Evolutionary conservation across 2,113 vertebrate genomes (phyloP).

Genomic region (Trichechus manatus): DNA sequence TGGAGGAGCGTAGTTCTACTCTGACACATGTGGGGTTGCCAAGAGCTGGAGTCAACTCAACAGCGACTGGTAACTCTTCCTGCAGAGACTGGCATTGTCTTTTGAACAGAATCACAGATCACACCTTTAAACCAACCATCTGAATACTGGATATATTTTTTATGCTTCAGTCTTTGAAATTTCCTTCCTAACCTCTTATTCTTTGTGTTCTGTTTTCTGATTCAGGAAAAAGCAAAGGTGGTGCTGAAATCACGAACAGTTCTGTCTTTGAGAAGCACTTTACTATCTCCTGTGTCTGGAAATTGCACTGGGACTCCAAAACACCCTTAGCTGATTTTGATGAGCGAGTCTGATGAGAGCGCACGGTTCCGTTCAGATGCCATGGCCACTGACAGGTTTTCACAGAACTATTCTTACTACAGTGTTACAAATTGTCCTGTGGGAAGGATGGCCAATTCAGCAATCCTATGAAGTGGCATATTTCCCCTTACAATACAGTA

Average conservation of each 20-base stretch:
- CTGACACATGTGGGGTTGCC: too few relatives aligned
- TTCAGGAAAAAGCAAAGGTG: not conserved
- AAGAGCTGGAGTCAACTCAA: too few relatives aligned
- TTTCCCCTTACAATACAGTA: not conserved
- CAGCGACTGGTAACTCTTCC: too few relatives aligned
- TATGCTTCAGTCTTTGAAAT: not conserved
- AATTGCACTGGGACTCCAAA: not conserved
- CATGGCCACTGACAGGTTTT: not conserved
- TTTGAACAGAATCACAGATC: not conserved
- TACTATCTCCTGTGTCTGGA: not conserved
- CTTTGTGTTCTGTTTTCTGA: not conserved
- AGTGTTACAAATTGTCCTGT: not conserved
- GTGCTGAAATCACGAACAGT: accelerated
- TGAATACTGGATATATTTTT: not conserved
- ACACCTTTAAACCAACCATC: too few relatives aligned
- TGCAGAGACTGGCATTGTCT: too few relatives aligned
- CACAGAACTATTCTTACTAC: not conserved
- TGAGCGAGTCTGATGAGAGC: not conserved
- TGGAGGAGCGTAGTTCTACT: too few relatives aligned
- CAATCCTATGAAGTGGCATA: not conserved
- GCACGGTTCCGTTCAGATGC: not conserved
- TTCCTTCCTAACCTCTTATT: not conserved
- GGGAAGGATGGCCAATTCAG: not conserved
- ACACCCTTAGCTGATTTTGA: not conserved
- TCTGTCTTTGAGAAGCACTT: not conserved